Evolutionary conservation across 2,888 invertebrate genomes (phyloP).

Genomic region (Xestoiulus laeticollis): DNA sequence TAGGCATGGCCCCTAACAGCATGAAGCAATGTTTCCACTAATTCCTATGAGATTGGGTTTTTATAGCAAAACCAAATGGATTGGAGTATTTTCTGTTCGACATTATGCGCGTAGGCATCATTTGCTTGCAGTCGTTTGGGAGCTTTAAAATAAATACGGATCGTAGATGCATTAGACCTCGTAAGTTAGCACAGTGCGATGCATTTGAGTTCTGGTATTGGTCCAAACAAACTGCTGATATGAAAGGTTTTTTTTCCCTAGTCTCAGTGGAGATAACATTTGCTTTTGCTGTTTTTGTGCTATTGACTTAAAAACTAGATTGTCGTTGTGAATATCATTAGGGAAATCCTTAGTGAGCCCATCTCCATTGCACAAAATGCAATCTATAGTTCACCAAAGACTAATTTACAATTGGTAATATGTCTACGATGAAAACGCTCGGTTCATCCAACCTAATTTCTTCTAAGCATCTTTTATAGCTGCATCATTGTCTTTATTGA

Average conservation of each 20-base stretch:
- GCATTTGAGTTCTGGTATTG: constrained; percentile 35
- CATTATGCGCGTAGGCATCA: constrained; percentile 34
- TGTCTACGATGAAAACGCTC: constrained; percentile 35
- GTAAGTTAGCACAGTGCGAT: constrained; percentile 28
- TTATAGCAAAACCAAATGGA: constrained; percentile 43
- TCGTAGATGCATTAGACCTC: constrained; percentile 41
- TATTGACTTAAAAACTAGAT: constrained; percentile 40
- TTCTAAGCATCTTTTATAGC: constrained; percentile 43
- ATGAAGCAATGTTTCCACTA: background rate
- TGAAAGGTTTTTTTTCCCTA: background rate
- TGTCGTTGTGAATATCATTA: constrained; percentile 41
- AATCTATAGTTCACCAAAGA: constrained; percentile 39
- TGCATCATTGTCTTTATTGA: constrained; percentile 43
- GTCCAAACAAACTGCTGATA: constrained; percentile 43
- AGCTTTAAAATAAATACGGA: constrained; percentile 43
- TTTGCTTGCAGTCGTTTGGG: constrained; percentile 31
- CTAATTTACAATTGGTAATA: constrained; percentile 43
- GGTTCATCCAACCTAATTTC: constrained; percentile 43
- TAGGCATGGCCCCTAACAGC: background rate
- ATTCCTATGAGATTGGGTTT: constrained; percentile 35
- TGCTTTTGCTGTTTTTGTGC: constrained; percentile 34
- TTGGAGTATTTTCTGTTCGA: constrained; percentile 30
- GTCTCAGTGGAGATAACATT: constrained; percentile 16
- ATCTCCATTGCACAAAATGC: constrained; percentile 24
- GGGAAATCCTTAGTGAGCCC: constrained; percentile 40